These are phyloP conservation scores for Labia minor DNA, from an alignment of 2,888 invertebrate species.

Conservation along the genomic window DNA sequence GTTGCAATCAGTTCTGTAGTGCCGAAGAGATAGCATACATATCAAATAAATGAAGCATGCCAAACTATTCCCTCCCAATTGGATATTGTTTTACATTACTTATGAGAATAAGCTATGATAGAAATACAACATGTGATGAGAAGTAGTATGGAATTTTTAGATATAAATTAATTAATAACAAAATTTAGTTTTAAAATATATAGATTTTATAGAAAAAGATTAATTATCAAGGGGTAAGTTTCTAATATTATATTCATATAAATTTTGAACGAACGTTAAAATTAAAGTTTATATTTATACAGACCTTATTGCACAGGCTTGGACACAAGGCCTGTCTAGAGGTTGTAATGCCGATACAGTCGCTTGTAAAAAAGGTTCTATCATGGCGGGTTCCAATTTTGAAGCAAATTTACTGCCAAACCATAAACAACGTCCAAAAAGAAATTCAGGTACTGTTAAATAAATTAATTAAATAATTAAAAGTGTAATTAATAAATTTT, in stretches of 20 bases:
- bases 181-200: background rate
- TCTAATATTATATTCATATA: no score
- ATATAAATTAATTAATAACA: background rate
- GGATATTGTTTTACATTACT: no score
- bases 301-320: conserved; percentile 42
- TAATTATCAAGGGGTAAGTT: no score
- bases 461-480: background rate
- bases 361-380: conserved; percentile 40
- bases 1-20: no score
- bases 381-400: conserved; percentile 40
- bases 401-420: conserved; percentile 43
- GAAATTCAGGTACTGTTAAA: conserved; percentile 38
- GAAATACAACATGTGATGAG: no score
- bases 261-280: no score
- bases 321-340: conserved; percentile 41
- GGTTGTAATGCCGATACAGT: conserved; percentile 44
- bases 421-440: conserved; percentile 46
- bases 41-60: no score
- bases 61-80: no score
- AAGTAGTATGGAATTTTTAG: no score
- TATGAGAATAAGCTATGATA: no score
- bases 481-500: background rate
- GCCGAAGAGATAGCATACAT: no score
- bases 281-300: background rate
- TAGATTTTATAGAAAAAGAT: background rate